A percentile compares a stretch with the other conserved stretches of the same genome.
Evolutionary conservation across 2,888 invertebrate genomes (phyloP).

Genomic region (Oligia strigilis): DNA sequence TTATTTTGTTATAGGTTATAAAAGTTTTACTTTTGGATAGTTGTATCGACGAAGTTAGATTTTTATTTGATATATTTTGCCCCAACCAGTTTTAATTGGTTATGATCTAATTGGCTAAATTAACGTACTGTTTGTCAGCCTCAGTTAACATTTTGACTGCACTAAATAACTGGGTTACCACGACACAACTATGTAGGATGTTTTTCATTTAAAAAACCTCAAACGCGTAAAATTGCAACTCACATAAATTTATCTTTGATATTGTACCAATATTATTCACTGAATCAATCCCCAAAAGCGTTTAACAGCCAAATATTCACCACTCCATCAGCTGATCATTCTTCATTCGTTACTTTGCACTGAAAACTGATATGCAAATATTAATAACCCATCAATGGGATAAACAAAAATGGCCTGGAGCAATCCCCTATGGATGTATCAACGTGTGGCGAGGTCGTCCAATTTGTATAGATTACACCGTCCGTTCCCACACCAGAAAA

Average conservation of each 20-base stretch:
- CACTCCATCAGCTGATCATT: constrained; percentile 55
- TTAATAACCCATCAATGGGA: constrained; percentile 70
- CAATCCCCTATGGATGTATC: constrained; percentile 73
- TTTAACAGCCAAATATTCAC: constrained; percentile 38
- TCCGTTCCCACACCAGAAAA: constrained; percentile 67
- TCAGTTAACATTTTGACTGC: not conserved
- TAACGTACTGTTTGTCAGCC: not conserved
- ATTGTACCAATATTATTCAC: constrained; percentile 11
- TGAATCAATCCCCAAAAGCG: constrained; percentile 44
- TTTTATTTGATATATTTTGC: not conserved
- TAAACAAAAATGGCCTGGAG: constrained; percentile 68
- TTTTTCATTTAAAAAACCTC: not conserved
- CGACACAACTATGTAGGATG: not conserved
- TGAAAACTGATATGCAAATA: constrained; percentile 66
- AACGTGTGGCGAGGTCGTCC: constrained; percentile 70
- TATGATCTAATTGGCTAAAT: not conserved
- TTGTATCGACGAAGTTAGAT: not conserved
- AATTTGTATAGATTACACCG: constrained; percentile 81
- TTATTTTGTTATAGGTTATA: constrained; percentile 18
- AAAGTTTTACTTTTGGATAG: not conserved
- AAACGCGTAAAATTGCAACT: not conserved
- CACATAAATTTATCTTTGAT: not conserved
- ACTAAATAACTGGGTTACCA: no score
- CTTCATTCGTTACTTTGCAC: constrained; percentile 53
- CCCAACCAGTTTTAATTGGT: not conserved